These are phyloP conservation scores for Arctocebus calabarensis DNA, from an alignment of 2,797 vertebrate genomes.

Conservation along the genomic window DNA sequence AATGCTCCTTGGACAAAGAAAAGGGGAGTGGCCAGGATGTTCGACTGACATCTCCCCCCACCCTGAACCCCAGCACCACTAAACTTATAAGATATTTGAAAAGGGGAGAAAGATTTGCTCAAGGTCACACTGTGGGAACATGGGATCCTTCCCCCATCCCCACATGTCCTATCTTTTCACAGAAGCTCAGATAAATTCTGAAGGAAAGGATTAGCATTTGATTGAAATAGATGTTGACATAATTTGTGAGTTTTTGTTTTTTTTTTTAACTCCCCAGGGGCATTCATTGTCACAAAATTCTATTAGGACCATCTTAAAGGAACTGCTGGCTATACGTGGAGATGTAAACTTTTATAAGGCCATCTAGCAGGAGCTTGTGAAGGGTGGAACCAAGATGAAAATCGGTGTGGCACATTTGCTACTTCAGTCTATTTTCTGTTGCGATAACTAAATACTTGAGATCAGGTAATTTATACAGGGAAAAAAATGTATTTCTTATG, in stretches of 20 bases:
- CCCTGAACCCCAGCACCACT: no score
- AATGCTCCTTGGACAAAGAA: accelerated
- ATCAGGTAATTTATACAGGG: neutral
- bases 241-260: neutral
- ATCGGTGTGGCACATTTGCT: neutral
- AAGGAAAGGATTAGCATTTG: neutral
- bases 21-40: no score
- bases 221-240: neutral
- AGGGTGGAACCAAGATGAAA: no score
- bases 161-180: no score
- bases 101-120: neutral
- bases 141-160: no score
- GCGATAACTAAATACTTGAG: neutral
- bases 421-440: neutral
- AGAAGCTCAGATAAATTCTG: neutral
- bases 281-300: neutral
- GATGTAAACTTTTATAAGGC: neutral
- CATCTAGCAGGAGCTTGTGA: accelerated
- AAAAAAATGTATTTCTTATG: neutral
- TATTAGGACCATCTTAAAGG: neutral
- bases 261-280: no score
- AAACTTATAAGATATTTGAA: neutral
- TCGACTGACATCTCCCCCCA: no score
- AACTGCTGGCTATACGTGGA: no score
- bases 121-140: neutral